Evolutionary conservation across 1,140 invertebrate species (phyloP).

Genomic region (Nautilus pompilius): DNA sequence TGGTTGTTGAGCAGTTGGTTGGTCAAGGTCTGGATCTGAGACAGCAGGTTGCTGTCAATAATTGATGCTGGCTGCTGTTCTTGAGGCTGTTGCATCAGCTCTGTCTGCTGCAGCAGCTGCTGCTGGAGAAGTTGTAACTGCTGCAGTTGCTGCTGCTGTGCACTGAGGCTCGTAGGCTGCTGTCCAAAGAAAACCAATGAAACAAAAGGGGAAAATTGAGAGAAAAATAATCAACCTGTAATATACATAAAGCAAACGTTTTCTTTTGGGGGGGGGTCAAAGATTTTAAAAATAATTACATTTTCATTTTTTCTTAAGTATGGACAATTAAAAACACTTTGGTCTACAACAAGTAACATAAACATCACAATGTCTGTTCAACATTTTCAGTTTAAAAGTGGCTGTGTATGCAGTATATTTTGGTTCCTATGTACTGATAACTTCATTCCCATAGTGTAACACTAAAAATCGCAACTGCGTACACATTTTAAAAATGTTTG

Average conservation of each 20-base stretch:
- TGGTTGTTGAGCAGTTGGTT: conserved; percentile 42
- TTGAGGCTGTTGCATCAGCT: conserved; percentile 37
- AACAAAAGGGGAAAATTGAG: conserved; percentile 3
- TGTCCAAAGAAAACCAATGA: conserved; percentile 10
- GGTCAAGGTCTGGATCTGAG: conserved; percentile 53
- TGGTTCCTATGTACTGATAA: too few species aligned
- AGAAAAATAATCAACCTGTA: neutral
- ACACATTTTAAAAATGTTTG: too few species aligned
- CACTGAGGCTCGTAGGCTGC: conserved; percentile 34
- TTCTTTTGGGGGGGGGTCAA: neutral
- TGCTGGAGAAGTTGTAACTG: conserved; percentile 52
- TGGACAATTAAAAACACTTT: too few species aligned
- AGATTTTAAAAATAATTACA: too few species aligned
- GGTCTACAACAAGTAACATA: too few species aligned
- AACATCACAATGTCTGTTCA: too few species aligned
- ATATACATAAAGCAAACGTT: neutral
- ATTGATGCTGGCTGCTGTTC: conserved; percentile 26
- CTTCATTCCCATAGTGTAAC: too few species aligned
- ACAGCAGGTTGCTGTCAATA: conserved; percentile 50
- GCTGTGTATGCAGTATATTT: too few species aligned
- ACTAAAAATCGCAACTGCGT: too few species aligned
- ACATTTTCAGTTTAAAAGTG: too few species aligned
- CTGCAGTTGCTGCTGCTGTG: conserved; percentile 50
- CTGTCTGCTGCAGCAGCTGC: conserved; percentile 50
- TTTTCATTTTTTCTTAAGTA: too few species aligned